Conservation (phyloP, 1,140 invertebrate genomes). For the Leptinotarsa texana region DNA sequence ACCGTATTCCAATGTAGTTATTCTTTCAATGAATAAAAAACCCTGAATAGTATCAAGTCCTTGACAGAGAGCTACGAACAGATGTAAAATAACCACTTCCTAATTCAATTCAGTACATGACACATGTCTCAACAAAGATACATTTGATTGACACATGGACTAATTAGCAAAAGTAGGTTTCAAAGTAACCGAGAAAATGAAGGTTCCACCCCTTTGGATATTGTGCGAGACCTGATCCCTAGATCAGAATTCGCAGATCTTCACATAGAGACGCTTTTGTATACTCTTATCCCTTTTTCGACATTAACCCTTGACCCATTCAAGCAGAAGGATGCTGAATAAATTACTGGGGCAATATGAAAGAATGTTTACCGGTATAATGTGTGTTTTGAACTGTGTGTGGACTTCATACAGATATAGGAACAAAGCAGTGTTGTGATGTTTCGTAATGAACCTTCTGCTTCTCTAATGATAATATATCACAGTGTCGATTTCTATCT, state of each 20-base stretch:
- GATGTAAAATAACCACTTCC: constrained; percentile 6
- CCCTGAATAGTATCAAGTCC: background rate
- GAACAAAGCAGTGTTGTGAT: background rate
- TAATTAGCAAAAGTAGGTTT: constrained; percentile 14
- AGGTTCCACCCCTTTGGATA: background rate
- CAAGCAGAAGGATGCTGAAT: constrained; percentile 9
- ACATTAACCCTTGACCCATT: constrained; percentile 10
- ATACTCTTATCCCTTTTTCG: constrained; percentile 4
- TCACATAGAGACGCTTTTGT: constrained; percentile 15
- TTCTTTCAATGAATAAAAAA: no score
- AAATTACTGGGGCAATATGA: constrained; percentile 1
- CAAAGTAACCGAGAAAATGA: constrained; percentile 9
- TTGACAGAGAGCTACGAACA: background rate
- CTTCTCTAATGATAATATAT: no score
- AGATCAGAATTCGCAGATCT: constrained; percentile 11
- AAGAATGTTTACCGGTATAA: background rate
- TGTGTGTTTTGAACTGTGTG: constrained; percentile 1
- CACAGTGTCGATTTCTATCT: no score
- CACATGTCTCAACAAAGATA: background rate
- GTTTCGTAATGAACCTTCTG: no score
- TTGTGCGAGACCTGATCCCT: constrained; percentile 8
- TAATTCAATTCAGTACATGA: background rate
- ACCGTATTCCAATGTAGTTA: no score
- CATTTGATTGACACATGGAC: constrained; percentile 8
- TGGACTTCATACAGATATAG: background rate